phyloP scores from a whole-genome alignment of 2,113 vertebrate genomes.

The Ceyx melanurus region DNA sequence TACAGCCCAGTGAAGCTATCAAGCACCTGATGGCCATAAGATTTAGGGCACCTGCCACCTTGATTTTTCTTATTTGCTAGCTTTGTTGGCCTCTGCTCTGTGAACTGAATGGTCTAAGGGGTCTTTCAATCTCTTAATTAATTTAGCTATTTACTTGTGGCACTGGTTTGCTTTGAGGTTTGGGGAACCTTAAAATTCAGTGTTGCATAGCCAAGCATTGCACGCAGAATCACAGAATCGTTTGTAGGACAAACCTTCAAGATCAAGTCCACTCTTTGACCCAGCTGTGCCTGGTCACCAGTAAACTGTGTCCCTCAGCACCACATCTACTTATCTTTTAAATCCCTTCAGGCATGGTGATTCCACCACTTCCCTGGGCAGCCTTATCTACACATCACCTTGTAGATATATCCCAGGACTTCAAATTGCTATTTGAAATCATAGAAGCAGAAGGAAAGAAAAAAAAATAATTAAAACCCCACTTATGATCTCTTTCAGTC shows the following conservation, averaged over 20 bases:
- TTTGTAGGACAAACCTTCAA: no score
- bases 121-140: neutral
- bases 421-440: neutral
- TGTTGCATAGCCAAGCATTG: neutral
- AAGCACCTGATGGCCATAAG: neutral
- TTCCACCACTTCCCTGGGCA: no score
- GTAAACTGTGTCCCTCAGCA: no score
- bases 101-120: neutral
- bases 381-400: neutral
- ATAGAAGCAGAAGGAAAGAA: neutral
- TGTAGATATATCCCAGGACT: neutral
- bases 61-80: neutral
- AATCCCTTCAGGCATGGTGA: no score
- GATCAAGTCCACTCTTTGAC: no score
- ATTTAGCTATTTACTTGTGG: neutral
- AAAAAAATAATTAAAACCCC: neutral
- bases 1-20: neutral
- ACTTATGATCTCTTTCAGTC: neutral
- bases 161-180: neutral
- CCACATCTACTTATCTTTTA: no score
- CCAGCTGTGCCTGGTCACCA: no score
- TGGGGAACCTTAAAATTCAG: neutral
- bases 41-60: neutral
- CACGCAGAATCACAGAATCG: no score
- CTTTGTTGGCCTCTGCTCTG: neutral